These are phyloP conservation scores for Drosophila lowei DNA, from an alignment of 1,140 invertebrate species.

Conservation along the genomic window DNA sequence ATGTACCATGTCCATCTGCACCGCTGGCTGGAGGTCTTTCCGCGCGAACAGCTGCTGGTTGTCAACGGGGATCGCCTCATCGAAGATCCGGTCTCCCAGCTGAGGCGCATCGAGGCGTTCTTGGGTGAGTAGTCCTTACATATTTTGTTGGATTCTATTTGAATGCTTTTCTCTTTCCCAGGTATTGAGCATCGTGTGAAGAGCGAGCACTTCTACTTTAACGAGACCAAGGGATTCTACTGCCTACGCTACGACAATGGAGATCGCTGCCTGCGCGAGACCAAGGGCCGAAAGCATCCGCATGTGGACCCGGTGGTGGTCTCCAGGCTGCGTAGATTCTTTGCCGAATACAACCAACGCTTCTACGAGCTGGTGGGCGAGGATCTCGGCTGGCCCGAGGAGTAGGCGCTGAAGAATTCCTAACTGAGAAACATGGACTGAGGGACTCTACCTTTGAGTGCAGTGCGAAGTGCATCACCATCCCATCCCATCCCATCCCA, in stretches of 20 bases:
- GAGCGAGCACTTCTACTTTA: constrained; percentile 97
- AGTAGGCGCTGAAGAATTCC: constrained; percentile 43
- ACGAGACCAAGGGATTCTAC: constrained; percentile 98
- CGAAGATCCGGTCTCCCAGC: constrained; percentile 95
- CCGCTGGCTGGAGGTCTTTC: constrained; percentile 94
- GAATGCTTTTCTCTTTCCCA: constrained; percentile 16
- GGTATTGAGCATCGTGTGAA: constrained; percentile 87
- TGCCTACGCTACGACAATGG: constrained; percentile 94
- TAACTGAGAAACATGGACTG: constrained; percentile 57
- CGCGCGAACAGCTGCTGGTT: constrained; percentile 94
- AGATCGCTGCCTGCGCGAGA: constrained; percentile 95
- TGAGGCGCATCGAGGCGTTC: constrained; percentile 94
- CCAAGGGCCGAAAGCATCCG: constrained; percentile 97
- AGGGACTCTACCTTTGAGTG: constrained; percentile 5
- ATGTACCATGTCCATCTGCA: constrained; percentile 93
- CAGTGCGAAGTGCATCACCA: neutral
- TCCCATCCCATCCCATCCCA: neutral
- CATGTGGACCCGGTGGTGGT: constrained; percentile 92
- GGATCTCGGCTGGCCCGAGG: constrained; percentile 88
- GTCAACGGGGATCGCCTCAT: constrained; percentile 98
- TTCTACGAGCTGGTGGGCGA: constrained; percentile 97
- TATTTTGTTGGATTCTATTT: neutral
- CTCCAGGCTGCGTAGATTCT: constrained; percentile 95
- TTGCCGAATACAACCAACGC: constrained; percentile 96
- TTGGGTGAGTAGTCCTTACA: constrained; percentile 84